These are phyloP conservation scores for Trachymyrmex cornetzi DNA, from an alignment of 1,140 invertebrate species.

Conservation along the genomic window DNA sequence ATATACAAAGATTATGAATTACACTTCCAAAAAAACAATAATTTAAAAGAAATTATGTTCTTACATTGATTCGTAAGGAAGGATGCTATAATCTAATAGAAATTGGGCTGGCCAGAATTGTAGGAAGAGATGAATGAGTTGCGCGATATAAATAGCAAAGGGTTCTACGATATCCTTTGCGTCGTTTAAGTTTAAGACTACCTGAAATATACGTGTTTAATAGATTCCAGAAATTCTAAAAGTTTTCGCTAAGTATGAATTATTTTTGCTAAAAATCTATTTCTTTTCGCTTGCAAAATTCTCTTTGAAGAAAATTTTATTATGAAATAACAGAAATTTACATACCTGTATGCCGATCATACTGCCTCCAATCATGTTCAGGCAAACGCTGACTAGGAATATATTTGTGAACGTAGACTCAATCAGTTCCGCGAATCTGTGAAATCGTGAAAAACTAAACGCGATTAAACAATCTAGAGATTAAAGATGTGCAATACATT, in stretches of 20 bases:
- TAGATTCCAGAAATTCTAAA: not conserved
- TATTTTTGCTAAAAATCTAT: not conserved
- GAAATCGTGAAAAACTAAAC: not conserved
- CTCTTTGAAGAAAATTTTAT: not conserved
- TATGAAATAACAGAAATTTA: not conserved
- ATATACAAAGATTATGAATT: not conserved
- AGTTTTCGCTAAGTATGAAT: not conserved
- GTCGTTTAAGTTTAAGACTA: conserved; percentile 21
- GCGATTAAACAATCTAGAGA: not conserved
- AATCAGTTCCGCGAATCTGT: conserved; percentile 39
- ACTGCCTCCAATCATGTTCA: conserved; percentile 41
- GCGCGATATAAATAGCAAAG: conserved; percentile 33
- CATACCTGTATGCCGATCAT: conserved; percentile 35
- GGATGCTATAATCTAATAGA: conserved; percentile 19
- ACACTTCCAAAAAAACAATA: not conserved
- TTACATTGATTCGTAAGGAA: conserved; percentile 45
- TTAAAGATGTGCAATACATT: not conserved
- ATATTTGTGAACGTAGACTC: conserved; percentile 24
- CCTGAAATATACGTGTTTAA: conserved; percentile 2
- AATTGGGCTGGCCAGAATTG: conserved; percentile 39
- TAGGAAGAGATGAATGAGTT: conserved; percentile 35
- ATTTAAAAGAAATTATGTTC: not conserved
- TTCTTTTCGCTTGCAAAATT: not conserved
- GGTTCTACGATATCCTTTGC: conserved; percentile 32
- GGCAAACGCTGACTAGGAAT: conserved; percentile 33